Conservation (phyloP, 2,888 invertebrate species). For the Acrobasis repandana region DNA sequence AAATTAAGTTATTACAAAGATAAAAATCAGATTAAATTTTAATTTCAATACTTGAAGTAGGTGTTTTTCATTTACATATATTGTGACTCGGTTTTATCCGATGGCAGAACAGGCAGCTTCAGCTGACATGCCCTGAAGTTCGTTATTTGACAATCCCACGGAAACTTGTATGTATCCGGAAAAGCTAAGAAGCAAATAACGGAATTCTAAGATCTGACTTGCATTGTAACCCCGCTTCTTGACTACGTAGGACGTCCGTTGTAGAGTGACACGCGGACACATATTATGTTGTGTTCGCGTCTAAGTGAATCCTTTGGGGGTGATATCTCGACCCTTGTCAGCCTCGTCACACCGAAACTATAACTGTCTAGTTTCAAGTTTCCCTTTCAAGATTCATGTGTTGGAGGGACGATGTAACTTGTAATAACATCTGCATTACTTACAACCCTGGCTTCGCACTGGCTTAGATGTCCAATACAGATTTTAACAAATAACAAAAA, state of each 20-base stretch:
- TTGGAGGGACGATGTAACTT: slow-evolving; percentile 26
- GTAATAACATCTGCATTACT: slow-evolving; percentile 36
- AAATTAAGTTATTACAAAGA: no score
- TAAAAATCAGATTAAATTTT: no score
- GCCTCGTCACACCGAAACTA: slow-evolving; percentile 39
- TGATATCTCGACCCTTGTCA: slow-evolving; percentile 36
- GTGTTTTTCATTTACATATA: no score
- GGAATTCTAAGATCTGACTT: neutral
- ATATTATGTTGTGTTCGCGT: slow-evolving; percentile 20
- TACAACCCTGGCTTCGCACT: neutral
- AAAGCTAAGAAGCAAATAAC: neutral
- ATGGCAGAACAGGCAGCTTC: no score
- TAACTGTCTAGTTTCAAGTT: slow-evolving; percentile 32
- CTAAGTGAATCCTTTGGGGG: slow-evolving; percentile 39
- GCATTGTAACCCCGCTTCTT: neutral
- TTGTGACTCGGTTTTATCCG: no score
- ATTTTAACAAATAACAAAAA: neutral
- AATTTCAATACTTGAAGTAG: no score
- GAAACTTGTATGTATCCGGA: no score
- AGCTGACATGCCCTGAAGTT: no score
- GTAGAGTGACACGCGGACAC: slow-evolving; percentile 19
- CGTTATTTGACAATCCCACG: no score
- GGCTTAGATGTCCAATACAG: neutral
- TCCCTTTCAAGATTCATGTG: slow-evolving; percentile 30
- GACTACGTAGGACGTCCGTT: neutral